A percentile compares a stretch with the other conserved stretches of the same genome.
Evolutionary conservation across 1,140 invertebrate genomes (phyloP).

Genomic region (Acromyrmex heyeri): DNA sequence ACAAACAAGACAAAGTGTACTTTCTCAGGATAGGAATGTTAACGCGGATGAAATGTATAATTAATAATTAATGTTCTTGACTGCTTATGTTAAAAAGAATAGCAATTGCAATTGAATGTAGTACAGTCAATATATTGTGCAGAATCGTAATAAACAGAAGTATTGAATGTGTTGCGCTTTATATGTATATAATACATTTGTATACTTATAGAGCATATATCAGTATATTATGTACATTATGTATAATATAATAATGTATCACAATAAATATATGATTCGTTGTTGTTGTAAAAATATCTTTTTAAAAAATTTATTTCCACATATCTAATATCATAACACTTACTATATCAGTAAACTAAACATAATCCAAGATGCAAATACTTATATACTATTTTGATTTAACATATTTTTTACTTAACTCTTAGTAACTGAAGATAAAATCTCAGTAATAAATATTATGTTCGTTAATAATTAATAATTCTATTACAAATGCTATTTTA

Average conservation of each 20-base stretch:
- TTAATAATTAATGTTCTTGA: slow-evolving; percentile 49
- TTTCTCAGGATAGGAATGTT: slow-evolving; percentile 49
- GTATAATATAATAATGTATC: slow-evolving; percentile 64
- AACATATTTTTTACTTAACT: slow-evolving; percentile 2
- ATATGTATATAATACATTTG: slow-evolving; percentile 33
- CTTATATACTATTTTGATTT: too few species aligned
- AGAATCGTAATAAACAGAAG: slow-evolving; percentile 38
- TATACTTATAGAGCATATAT: slow-evolving; percentile 55
- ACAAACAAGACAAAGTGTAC: slow-evolving; percentile 47
- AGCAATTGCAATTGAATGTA: slow-evolving; percentile 27
- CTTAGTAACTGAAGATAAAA: background rate
- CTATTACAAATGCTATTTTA: background rate
- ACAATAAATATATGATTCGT: slow-evolving; percentile 44
- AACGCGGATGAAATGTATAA: slow-evolving; percentile 32
- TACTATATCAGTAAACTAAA: background rate
- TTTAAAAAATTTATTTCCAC: background rate
- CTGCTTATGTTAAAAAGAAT: slow-evolving; percentile 47
- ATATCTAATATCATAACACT: background rate
- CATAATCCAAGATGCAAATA: background rate
- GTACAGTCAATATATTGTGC: slow-evolving; percentile 24
- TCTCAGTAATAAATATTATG: background rate
- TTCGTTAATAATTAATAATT: background rate
- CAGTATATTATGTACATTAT: slow-evolving; percentile 65
- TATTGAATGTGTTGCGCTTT: slow-evolving; percentile 27
- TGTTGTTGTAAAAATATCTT: slow-evolving; percentile 46